Conservation (phyloP, 2,888 invertebrate species). For the Scaptomyza parva region DNA sequence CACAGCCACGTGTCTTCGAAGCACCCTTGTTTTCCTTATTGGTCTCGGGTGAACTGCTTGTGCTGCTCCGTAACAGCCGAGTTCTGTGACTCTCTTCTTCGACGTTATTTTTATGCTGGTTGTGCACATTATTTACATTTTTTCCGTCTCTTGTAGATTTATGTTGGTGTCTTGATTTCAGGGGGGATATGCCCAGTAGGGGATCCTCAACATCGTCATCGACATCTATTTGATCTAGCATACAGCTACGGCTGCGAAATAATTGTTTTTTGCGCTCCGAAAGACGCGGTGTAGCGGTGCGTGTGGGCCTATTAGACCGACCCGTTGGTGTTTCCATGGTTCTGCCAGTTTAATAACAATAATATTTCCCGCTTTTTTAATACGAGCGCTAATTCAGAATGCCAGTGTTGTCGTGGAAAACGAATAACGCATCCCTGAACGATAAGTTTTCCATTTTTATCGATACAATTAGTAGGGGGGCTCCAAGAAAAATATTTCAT, state of each 20-base stretch:
- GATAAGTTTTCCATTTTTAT: background rate
- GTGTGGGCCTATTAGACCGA: conserved; percentile 60
- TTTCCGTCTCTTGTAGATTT: conserved; percentile 24
- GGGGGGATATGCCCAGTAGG: conserved; percentile 71
- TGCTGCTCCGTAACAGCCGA: conserved; percentile 45
- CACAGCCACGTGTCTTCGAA: conserved; percentile 27
- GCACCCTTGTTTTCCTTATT: conserved; percentile 67
- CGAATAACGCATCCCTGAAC: background rate
- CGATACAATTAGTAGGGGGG: background rate
- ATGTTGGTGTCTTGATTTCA: conserved; percentile 32
- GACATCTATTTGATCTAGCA: conserved; percentile 54
- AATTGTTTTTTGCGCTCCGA: conserved; percentile 88
- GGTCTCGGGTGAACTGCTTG: conserved; percentile 66
- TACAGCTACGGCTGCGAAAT: conserved; percentile 82
- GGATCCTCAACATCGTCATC: conserved; percentile 63
- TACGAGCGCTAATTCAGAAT: conserved; percentile 38
- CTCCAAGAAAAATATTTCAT: background rate
- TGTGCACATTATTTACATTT: conserved; percentile 34
- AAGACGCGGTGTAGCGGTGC: conserved; percentile 86
- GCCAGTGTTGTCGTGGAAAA: conserved; percentile 38
- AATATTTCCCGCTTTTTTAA: conserved; percentile 69
- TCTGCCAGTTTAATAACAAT: conserved; percentile 32
- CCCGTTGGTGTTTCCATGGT: conserved; percentile 83
- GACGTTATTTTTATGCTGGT: conserved; percentile 22
- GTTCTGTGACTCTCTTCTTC: conserved; percentile 30